These are phyloP conservation scores for Prosopocoilus inquinatus DNA, from an alignment of 2,888 invertebrate genomes.

Conservation along the genomic window DNA sequence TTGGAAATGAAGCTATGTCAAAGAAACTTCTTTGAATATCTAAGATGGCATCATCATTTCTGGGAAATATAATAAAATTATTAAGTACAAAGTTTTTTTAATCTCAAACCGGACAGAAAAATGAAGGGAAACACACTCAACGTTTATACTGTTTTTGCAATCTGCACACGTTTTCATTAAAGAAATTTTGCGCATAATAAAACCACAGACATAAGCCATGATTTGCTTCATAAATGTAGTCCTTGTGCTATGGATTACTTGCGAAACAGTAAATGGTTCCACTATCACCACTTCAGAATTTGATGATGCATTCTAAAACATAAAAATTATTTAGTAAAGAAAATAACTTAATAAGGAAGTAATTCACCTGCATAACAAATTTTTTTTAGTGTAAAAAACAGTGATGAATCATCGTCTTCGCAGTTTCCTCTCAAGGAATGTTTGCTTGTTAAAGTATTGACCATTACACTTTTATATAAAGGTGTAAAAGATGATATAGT, in stretches of 20 bases:
- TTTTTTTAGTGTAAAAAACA: not conserved
- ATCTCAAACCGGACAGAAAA: no score
- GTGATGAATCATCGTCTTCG: not conserved
- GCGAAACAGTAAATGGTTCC: not conserved
- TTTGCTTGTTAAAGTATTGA: not conserved
- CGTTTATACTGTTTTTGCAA: not conserved
- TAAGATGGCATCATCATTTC: no score
- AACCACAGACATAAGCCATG: not conserved
- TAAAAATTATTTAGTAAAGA: not conserved
- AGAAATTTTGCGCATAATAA: not conserved
- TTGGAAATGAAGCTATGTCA: no score
- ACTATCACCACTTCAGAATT: not conserved
- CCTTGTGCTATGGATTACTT: not conserved
- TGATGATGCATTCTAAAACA: not conserved
- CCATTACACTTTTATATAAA: not conserved
- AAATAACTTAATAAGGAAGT: no score
- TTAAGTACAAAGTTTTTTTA: no score
- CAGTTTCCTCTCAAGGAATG: constrained; percentile 1
- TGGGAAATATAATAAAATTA: no score
- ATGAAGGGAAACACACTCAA: no score
- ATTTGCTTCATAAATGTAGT: not conserved
- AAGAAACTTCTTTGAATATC: no score
- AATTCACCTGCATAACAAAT: not conserved
- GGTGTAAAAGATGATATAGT: not conserved
- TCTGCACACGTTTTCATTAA: not conserved